Percentiles rank a stretch among this genome's conserved stretches.
Conservation (phyloP, 2,113 vertebrate genomes). For the Leucopsar rothschildi region DNA sequence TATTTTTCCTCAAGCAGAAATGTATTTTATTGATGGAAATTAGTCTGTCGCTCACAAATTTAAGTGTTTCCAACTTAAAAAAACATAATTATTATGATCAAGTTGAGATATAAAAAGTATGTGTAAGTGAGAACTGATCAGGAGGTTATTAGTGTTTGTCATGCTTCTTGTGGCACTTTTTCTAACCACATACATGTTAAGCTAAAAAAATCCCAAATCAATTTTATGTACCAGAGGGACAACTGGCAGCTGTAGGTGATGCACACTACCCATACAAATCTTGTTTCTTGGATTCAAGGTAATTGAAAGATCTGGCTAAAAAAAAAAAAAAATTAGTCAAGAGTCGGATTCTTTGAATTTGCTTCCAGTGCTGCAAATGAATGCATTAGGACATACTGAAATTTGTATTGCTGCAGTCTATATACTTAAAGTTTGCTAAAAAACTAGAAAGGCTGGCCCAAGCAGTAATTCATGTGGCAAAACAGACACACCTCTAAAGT, state of each 20-base stretch:
- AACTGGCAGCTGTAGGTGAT: background rate
- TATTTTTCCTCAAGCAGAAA: background rate
- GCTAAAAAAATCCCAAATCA: background rate
- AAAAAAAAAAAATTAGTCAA: background rate
- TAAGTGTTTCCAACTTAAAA: background rate
- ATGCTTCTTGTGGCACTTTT: conserved; percentile 3
- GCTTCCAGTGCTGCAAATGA: background rate
- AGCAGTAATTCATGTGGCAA: background rate
- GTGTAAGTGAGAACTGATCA: background rate
- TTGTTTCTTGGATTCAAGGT: background rate
- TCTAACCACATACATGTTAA: background rate
- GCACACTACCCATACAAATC: background rate
- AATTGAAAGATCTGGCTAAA: background rate
- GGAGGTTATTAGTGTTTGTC: conserved; percentile 57
- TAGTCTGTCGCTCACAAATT: background rate
- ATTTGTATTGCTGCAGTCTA: background rate
- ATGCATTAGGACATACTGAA: background rate
- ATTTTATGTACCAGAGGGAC: background rate
- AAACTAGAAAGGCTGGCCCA: background rate
- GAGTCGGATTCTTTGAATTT: background rate
- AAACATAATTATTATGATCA: background rate
- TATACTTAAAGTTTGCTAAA: background rate
- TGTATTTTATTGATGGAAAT: background rate
- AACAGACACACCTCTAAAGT: background rate
- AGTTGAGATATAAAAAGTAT: background rate